Conservation (phyloP, 2,888 invertebrate species). For the Drosophila kokeensis region DNA sequence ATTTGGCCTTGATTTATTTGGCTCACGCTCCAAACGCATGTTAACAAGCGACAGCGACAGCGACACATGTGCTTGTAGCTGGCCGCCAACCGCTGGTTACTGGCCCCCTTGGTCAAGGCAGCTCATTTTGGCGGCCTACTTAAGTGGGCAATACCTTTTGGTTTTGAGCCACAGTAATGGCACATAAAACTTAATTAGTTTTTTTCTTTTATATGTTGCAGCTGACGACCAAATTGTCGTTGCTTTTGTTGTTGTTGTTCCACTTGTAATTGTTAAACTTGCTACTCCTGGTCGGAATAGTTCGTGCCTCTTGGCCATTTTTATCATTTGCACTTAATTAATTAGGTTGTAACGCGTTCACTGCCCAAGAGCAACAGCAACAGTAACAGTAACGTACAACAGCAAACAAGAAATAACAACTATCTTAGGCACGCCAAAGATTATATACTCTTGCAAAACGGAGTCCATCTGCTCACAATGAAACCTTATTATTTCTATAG, state of each 20-base stretch:
- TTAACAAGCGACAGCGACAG: conserved; percentile 63
- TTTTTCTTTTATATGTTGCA: conserved; percentile 54
- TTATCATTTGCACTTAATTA: conserved; percentile 80
- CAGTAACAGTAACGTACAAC: not conserved
- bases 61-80: conserved; percentile 32
- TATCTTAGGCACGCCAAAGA: conserved; percentile 3
- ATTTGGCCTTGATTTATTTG: conserved; percentile 62
- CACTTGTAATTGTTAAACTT: conserved; percentile 10
- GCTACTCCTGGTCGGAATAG: conserved; percentile 32
- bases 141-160: conserved; percentile 56
- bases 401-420: conserved; percentile 2
- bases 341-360: conserved; percentile 79
- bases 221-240: conserved; percentile 21
- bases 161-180: conserved; percentile 76
- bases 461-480: not conserved
- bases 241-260: conserved; percentile 27
- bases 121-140: conserved; percentile 39
- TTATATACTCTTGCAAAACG: conserved; percentile 4
- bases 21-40: conserved; percentile 70
- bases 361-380: conserved; percentile 57
- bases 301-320: conserved; percentile 75
- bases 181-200: conserved; percentile 79
- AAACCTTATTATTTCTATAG: not conserved
- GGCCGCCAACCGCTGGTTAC: not conserved
- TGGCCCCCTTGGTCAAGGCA: conserved; percentile 1